phyloP scores from a whole-genome alignment of 2,797 vertebrate genomes.

The Smutsia temminckii region DNA sequence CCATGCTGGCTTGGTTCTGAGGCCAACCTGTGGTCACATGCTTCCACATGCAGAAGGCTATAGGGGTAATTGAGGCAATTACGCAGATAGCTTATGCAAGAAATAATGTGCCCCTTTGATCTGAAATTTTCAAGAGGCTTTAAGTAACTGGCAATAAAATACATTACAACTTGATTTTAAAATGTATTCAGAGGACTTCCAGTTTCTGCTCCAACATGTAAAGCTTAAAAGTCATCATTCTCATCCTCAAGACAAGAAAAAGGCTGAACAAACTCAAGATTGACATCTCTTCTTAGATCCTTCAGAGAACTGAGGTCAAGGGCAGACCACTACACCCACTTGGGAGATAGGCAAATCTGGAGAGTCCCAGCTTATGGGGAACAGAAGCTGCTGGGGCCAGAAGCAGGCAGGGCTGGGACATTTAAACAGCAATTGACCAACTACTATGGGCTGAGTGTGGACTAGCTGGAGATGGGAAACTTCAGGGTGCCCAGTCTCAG shows the following conservation, averaged over 20 bases:
- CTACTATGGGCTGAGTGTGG: background rate
- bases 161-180: background rate
- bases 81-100: background rate
- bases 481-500: background rate
- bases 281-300: background rate
- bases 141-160: background rate
- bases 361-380: background rate
- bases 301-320: background rate
- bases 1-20: background rate
- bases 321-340: background rate
- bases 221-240: background rate
- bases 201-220: background rate
- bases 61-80: background rate
- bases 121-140: conserved; percentile 11
- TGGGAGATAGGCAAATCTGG: background rate
- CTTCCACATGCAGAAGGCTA: background rate
- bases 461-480: background rate
- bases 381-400: background rate
- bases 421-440: background rate
- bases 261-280: background rate
- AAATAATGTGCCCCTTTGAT: conserved; percentile 11
- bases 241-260: background rate
- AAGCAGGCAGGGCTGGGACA: background rate
- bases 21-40: background rate
- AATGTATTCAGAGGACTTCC: background rate